Evolutionary conservation across 2,888 invertebrate genomes (phyloP).

Genomic region (Eristalis pertinax): DNA sequence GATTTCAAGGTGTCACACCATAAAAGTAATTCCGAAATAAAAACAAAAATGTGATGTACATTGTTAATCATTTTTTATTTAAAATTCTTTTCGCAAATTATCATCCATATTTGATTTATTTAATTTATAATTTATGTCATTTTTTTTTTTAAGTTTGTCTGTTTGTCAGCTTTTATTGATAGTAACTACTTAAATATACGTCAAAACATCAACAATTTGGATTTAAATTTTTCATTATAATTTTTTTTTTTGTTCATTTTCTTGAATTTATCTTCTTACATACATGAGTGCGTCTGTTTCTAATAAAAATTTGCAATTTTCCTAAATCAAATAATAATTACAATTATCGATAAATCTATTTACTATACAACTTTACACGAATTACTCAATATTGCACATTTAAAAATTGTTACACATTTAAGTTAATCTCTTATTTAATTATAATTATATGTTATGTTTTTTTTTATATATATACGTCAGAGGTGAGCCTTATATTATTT

Average conservation of each 20-base stretch:
- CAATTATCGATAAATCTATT: background rate
- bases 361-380: conserved; percentile 41
- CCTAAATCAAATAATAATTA: conserved; percentile 46
- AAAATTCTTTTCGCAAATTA: background rate
- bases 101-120: background rate
- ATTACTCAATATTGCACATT: conserved; percentile 52
- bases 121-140: conserved; percentile 18
- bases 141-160: conserved; percentile 10
- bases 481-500: background rate
- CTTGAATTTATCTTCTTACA: conserved; percentile 28
- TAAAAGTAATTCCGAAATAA: background rate
- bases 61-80: background rate
- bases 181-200: conserved; percentile 68
- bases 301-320: conserved; percentile 58
- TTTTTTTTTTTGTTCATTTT: conserved; percentile 38
- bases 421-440: background rate
- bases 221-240: conserved; percentile 16
- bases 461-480: conserved; percentile 2
- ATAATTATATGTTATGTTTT: conserved; percentile 23
- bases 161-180: conserved; percentile 24
- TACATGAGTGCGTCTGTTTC: conserved; percentile 26
- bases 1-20: too few species aligned
- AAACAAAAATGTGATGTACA: background rate
- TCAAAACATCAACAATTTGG: conserved; percentile 66
- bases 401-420: conserved; percentile 46